Base-by-base conservation (phyloP, 2,888 invertebrate species). In the Oxyteleia sp. region DNA sequence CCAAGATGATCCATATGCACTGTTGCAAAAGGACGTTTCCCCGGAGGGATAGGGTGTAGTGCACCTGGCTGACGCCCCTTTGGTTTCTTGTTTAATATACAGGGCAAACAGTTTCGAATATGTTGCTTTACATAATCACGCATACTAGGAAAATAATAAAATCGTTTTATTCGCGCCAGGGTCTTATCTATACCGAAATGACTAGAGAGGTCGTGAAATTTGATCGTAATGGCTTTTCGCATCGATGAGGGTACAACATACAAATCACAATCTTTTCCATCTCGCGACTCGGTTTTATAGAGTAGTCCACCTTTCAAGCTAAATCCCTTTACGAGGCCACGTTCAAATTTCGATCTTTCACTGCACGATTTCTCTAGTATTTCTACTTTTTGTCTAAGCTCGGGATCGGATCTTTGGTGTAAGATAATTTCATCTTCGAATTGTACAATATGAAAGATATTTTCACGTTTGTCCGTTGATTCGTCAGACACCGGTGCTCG, bases 1-100 rank as follows among this genome's bases (percentile, higher is more conserved):
- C 85, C 85, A 0, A 85, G 15, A 43, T 87, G 86, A 23, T 85
- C 85, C 8, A 16, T 10, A 16, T 55, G 55, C 2, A 55, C 55
- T 4, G 32, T 26, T 7, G 55, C 55, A 10, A 55, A 55, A 2
- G 55, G 55, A 13, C 55, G 55, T 2, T 16, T 0, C 1, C 32
- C 32, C 11, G 55, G 55, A 0, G 55, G 55, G 3, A 55, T 55
- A 1, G 55, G 55, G 29, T 55, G 32, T 5, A 55, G 55, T 7
- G 13, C 55, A 0, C 55, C 55, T 1, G 29, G 55, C 32, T 55
- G 55, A 32, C 32, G 32, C 10, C 32, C 32, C 10, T 10, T 32
- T 1, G 32, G 32, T 8, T 32, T 32, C 7, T 84, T 23, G 43
- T 82, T 78, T 0, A 87, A 47, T 4, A 75, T 32, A 11, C 55